Evolutionary conservation across 1,140 invertebrate genomes (phyloP).

Genomic region (Hirudo medicinalis): DNA sequence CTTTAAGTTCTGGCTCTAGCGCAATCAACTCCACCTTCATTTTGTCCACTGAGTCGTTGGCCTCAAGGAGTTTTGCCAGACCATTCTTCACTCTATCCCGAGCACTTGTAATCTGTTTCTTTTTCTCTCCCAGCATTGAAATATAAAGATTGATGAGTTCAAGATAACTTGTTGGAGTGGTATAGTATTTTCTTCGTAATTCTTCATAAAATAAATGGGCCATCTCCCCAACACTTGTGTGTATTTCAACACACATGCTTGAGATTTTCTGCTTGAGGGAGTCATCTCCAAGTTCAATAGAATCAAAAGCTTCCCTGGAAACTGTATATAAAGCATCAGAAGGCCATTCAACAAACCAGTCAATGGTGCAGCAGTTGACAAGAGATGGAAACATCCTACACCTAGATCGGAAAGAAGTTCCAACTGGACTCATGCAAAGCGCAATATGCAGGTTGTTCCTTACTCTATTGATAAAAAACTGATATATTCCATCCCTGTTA

Average conservation of each 20-base stretch:
- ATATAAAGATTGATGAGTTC: constrained; percentile 68
- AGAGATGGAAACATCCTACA: constrained; percentile 44
- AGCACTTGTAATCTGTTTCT: constrained; percentile 35
- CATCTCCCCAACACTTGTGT: constrained; percentile 59
- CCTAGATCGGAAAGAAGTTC: constrained; percentile 60
- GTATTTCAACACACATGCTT: constrained; percentile 52
- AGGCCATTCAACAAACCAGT: constrained; percentile 50
- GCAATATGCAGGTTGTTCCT: constrained; percentile 43
- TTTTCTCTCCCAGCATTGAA: constrained; percentile 53
- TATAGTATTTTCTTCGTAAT: constrained; percentile 69
- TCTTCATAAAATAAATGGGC: constrained; percentile 62
- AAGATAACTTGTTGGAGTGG: constrained; percentile 74
- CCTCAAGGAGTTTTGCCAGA: constrained; percentile 39
- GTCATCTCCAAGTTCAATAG: constrained; percentile 35
- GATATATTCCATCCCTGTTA: constrained; percentile 60
- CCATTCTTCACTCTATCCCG: constrained; percentile 40
- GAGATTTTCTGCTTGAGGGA: constrained; percentile 31
- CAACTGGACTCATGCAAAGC: constrained; percentile 45
- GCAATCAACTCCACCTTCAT: constrained; percentile 42
- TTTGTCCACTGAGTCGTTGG: constrained; percentile 40
- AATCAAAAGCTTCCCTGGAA: constrained; percentile 42
- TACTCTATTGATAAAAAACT: constrained; percentile 42
- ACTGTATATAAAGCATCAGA: constrained; percentile 46
- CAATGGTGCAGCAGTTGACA: constrained; percentile 44
- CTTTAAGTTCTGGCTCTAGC: constrained; percentile 40